Conservation (phyloP, 2,888 invertebrate genomes). For the Aporophyla lueneburgensis region DNA sequence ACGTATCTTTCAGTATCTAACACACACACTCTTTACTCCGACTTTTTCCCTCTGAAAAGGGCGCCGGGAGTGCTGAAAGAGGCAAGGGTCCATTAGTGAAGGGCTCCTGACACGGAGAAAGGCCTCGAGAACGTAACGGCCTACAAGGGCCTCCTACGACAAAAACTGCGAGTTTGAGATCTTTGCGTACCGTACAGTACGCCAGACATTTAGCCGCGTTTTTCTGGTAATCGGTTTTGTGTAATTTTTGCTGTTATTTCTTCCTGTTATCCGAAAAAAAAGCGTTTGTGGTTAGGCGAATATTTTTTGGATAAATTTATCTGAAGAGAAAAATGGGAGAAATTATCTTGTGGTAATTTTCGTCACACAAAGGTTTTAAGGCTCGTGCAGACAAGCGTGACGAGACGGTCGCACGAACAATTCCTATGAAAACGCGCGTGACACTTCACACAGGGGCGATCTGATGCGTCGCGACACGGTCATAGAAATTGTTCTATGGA, state of each 20-base stretch:
- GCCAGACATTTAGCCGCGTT: conserved; percentile 50
- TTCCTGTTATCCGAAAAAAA: conserved; percentile 37
- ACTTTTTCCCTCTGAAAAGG: conserved; percentile 68
- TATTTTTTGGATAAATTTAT: background rate
- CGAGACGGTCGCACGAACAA: too few species aligned
- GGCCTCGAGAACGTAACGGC: conserved; percentile 71
- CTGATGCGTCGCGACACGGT: too few species aligned
- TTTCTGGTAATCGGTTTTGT: conserved; percentile 56
- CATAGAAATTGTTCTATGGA: too few species aligned
- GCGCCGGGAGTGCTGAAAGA: conserved; percentile 71
- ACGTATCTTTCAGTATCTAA: conserved; percentile 44
- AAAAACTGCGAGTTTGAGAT: conserved; percentile 57
- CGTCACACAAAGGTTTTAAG: background rate
- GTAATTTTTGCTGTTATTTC: conserved; percentile 32
- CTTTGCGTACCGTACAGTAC: conserved; percentile 38
- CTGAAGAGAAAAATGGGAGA: background rate
- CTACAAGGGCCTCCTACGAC: conserved; percentile 56
- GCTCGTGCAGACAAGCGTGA: too few species aligned
- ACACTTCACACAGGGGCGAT: too few species aligned
- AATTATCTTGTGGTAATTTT: background rate
- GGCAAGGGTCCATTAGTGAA: conserved; percentile 79
- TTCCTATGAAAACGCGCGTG: too few species aligned
- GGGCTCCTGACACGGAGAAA: conserved; percentile 78
- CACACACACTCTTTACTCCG: conserved; percentile 31
- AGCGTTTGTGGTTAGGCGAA: background rate